phyloP scores from a whole-genome alignment of 1,140 invertebrate species.

The Temnothorax longispinosus region DNA sequence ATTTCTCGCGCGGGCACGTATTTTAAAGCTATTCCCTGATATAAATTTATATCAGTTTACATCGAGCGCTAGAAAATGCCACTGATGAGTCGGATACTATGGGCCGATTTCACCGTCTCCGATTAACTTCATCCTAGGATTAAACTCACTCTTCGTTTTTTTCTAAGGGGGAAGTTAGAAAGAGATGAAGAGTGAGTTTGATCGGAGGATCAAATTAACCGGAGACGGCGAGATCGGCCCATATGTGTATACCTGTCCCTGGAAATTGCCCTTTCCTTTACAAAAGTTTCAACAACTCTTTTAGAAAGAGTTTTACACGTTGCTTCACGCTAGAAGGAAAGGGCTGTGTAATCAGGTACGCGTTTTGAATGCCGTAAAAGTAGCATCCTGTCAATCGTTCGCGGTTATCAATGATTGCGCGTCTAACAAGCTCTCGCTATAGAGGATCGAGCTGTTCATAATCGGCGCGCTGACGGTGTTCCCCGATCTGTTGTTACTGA shows the following conservation, averaged over 20 bases:
- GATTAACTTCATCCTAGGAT: no score
- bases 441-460: conserved; percentile 82
- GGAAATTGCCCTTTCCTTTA: conserved; percentile 3
- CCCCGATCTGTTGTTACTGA: conserved; percentile 81
- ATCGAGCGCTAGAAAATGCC: not conserved
- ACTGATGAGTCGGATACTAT: not conserved
- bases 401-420: conserved; percentile 82
- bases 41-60: not conserved
- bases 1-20: not conserved
- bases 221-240: no score
- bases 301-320: not conserved
- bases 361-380: not conserved
- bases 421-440: conserved; percentile 82
- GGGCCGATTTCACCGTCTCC: no score
- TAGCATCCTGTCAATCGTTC: conserved; percentile 76
- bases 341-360: conserved; percentile 43
- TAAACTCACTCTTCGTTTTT: no score
- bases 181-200: no score
- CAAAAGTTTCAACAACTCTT: not conserved
- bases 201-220: no score
- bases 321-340: not conserved
- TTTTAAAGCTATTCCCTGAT: not conserved
- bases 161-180: no score
- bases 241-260: not conserved
- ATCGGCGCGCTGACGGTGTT: conserved; percentile 82